Evolutionary conservation across 1,140 invertebrate species (phyloP).

Genomic region (Zaprionus kolodkinae): DNA sequence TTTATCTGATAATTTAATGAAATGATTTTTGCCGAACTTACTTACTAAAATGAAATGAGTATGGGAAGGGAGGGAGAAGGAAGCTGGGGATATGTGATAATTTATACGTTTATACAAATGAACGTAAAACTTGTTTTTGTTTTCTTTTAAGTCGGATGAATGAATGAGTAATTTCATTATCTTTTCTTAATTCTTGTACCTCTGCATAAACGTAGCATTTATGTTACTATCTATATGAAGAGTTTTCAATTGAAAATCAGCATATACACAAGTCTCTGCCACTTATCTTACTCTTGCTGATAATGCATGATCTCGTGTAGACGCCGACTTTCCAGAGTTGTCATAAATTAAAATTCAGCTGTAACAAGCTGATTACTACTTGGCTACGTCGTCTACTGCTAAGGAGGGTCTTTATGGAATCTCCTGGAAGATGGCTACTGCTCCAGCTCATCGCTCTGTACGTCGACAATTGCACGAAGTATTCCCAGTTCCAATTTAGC

Average conservation of each 20-base stretch:
- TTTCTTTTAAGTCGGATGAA: not conserved
- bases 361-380: not conserved
- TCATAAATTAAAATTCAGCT: slow-evolving; percentile 21
- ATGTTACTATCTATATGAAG: slow-evolving; percentile 6
- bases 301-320: not conserved
- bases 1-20: slow-evolving; percentile 61
- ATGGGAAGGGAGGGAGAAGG: not conserved
- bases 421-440: slow-evolving; percentile 37
- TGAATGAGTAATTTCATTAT: not conserved
- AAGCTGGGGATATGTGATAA: slow-evolving; percentile 3
- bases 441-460: slow-evolving; percentile 77
- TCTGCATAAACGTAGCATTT: slow-evolving; percentile 29
- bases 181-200: not conserved
- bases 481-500: slow-evolving; percentile 79
- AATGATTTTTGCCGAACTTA: slow-evolving; percentile 49
- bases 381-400: slow-evolving; percentile 25
- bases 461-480: slow-evolving; percentile 75
- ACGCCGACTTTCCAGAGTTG: not conserved
- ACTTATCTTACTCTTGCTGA: not conserved
- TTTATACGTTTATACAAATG: slow-evolving; percentile 25
- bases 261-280: slow-evolving; percentile 16
- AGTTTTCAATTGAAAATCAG: slow-evolving; percentile 12
- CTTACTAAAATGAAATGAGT: slow-evolving; percentile 45
- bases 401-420: not conserved
- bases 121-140: not conserved